These are phyloP conservation scores for Adela reaumurella DNA, from an alignment of 2,888 invertebrate genomes.

Conservation along the genomic window DNA sequence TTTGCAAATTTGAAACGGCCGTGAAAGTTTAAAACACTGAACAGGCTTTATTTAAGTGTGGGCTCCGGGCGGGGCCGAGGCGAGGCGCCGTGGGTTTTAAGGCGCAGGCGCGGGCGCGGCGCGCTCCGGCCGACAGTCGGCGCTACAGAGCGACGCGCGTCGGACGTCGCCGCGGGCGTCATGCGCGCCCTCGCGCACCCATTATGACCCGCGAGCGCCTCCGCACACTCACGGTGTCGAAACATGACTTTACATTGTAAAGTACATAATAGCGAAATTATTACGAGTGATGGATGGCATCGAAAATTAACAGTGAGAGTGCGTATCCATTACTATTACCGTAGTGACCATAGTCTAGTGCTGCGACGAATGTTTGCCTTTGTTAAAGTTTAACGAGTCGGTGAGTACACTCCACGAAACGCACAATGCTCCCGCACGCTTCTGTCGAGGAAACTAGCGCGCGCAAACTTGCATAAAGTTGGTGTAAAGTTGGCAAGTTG, in stretches of 20 bases:
- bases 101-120: conserved; percentile 18
- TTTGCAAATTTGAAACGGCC: conserved; percentile 2
- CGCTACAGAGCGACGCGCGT: too few species aligned
- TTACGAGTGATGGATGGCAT: conserved; percentile 5
- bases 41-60: conserved; percentile 9
- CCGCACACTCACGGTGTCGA: conserved; percentile 6
- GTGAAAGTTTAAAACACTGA: conserved; percentile 28
- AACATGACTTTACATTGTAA: conserved; percentile 1
- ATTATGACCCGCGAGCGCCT: conserved; percentile 18
- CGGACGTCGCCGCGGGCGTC: conserved; percentile 14
- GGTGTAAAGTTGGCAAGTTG: too few species aligned
- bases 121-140: conserved; percentile 24
- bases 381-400: too few species aligned
- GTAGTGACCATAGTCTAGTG: neutral
- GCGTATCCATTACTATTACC: neutral
- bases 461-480: too few species aligned
- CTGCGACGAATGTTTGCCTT: too few species aligned
- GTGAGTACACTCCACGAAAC: too few species aligned
- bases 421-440: too few species aligned
- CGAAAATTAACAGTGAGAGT: conserved; percentile 3
- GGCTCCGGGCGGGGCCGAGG: neutral
- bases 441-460: too few species aligned
- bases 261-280: neutral
- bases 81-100: neutral
- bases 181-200: conserved; percentile 19